Conservation (phyloP, 2,113 vertebrate genomes). For the Melanotaenia duboulayi region DNA sequence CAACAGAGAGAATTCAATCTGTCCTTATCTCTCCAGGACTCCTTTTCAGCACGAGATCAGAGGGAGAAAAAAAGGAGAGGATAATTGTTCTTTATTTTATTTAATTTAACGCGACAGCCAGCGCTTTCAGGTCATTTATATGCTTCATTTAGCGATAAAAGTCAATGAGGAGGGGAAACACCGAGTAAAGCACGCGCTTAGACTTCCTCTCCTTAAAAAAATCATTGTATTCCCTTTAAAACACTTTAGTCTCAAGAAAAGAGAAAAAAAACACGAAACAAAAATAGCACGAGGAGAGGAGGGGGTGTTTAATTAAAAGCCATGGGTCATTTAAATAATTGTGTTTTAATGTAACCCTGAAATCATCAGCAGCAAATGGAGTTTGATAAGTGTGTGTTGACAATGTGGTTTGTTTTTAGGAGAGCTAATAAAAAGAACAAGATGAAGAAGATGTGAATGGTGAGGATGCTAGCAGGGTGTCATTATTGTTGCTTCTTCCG, state of each 20-base stretch:
- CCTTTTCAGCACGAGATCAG: conserved; percentile 89
- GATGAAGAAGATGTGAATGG: conserved; percentile 11
- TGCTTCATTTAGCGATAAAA: conserved; percentile 94
- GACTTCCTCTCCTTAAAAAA: conserved; percentile 53
- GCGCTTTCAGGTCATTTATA: conserved; percentile 91
- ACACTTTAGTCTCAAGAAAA: conserved; percentile 60
- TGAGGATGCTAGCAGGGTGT: conserved; percentile 7
- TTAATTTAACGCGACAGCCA: conserved; percentile 90
- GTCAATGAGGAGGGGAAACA: conserved; percentile 80
- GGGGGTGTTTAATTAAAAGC: conserved; percentile 80
- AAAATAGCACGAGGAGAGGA: conserved; percentile 29
- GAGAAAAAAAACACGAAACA: conserved; percentile 62
- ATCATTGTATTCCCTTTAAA: conserved; percentile 54
- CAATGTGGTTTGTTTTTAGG: conserved; percentile 55
- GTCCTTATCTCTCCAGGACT: conserved; percentile 87
- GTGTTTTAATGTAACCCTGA: conserved; percentile 78
- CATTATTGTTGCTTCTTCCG: background rate
- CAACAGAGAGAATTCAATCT: conserved; percentile 86
- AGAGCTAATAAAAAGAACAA: conserved; percentile 58
- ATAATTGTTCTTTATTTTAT: conserved; percentile 92
- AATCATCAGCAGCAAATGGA: conserved; percentile 66
- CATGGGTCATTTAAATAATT: conserved; percentile 82
- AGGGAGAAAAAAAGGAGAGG: conserved; percentile 77
- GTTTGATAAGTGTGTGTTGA: conserved; percentile 61
- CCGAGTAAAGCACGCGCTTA: conserved; percentile 55